Evolutionary conservation across 2,113 vertebrate species (phyloP), one percentile per base, ranked within the genome.

Genomic region (Pleuronectes platessa): DNA sequence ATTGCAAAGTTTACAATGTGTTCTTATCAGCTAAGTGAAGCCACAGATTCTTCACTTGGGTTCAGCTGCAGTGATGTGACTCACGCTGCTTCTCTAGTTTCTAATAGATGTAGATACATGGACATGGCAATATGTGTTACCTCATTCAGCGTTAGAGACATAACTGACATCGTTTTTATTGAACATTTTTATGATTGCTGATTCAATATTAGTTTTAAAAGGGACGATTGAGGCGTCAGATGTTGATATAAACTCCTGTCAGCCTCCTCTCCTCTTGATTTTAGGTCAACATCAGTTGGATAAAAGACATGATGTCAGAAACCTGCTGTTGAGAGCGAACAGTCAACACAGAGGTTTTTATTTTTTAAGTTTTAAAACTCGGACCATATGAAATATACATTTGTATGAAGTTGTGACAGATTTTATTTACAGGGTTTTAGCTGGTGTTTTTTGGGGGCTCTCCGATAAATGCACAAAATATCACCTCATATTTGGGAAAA

Each of bases 341-440:
- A 42, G 17, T 18, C 47, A 6, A 17, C 5, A 51, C 15, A 51
- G 42, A 27, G 40, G 6, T 58, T 69, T 65, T 2, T 1, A 7
- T 13, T 58, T 81, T 80, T 71, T 47, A 65, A 72, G 26, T 76
- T 81, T 71, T 71, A 86, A 79, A 27, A 24, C 23, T 61, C 47
- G 3, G 53, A 8, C 15, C 13, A 18, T 49, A 49, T 40, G 56
- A 51, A 55, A 42, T 8, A 8, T 27, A 62, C 23, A 18, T 20
- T 54, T 76, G 40, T 42, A 51, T 26, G 37, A 68, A 85, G 1
- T 21, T 17, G 3, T 49, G 27, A 53, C 35, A 56, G 15, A 70
- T 61, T 26, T 20, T 35, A n/a, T 76, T 84, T 37, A 56, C 54
- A 65, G 70, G 53, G 11, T 35, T 64, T 47, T 8, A 37, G 42